These are phyloP conservation scores for Epirrhoe alternata DNA, from an alignment of 2,888 invertebrate genomes.

Conservation along the genomic window DNA sequence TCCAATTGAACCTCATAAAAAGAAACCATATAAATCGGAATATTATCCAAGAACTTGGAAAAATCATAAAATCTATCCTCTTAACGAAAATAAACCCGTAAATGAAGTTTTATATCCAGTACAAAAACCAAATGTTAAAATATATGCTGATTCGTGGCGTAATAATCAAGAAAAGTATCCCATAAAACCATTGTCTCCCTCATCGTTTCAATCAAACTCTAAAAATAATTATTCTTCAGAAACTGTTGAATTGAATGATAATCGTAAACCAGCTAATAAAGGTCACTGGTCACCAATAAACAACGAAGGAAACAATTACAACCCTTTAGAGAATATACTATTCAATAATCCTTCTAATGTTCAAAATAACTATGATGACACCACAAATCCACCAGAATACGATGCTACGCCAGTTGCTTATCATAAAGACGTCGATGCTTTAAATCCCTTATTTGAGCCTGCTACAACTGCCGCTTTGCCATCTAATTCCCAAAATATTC, in stretches of 20 bases:
- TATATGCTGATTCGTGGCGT: background rate
- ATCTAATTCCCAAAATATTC: background rate
- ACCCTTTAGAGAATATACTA: background rate
- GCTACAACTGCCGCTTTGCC: background rate
- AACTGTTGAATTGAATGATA: background rate
- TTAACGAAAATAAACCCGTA: background rate
- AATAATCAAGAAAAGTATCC: background rate
- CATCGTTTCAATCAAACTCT: background rate
- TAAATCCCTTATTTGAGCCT: background rate
- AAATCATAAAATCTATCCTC: constrained; percentile 4
- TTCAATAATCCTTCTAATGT: background rate
- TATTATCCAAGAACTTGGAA: background rate
- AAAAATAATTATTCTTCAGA: background rate
- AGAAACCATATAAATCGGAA: constrained; percentile 1
- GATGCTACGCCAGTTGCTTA: background rate
- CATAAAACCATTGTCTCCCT: background rate
- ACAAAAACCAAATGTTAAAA: background rate
- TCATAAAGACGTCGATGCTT: background rate
- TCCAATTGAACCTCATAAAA: background rate
- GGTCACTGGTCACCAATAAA: background rate
- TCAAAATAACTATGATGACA: background rate
- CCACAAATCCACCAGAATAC: background rate
- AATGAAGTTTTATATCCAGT: background rate
- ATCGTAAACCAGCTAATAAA: constrained; percentile 5
- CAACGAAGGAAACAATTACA: constrained; percentile 4